phyloP scores from a whole-genome alignment of 2,113 vertebrate species.

The Alectura lathami region DNA sequence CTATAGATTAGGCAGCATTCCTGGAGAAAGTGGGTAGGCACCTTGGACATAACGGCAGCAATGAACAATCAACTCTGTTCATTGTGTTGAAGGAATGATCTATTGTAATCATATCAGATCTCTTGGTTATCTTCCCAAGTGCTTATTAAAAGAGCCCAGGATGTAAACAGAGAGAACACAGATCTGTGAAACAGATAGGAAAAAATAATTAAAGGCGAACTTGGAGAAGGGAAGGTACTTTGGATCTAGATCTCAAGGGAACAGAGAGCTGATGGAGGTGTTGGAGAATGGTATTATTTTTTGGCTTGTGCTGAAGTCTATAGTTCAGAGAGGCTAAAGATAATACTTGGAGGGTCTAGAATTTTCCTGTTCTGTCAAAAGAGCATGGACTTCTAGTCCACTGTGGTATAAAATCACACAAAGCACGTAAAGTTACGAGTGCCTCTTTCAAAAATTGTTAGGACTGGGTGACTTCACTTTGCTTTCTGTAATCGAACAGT shows the following conservation, averaged over 20 bases:
- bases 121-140: background rate
- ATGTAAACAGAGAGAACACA: background rate
- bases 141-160: background rate
- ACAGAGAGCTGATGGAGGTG: fast-evolving
- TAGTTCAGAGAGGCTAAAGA: background rate
- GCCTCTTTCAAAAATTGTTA: fast-evolving
- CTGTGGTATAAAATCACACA: too few species aligned
- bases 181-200: background rate
- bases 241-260: background rate
- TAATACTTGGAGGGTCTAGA: fast-evolving
- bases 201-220: background rate
- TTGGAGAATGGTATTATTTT: background rate
- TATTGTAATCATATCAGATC: background rate
- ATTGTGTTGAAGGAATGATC: background rate
- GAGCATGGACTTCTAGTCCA: fast-evolving
- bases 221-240: background rate
- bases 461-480: fast-evolving
- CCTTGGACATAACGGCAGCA: background rate
- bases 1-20: background rate
- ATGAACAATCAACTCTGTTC: background rate
- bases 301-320: background rate
- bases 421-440: background rate
- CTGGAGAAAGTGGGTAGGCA: background rate
- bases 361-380: background rate
- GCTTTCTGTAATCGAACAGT: background rate